Evolutionary conservation across 1,140 invertebrate genomes (phyloP), one percentile per base, ranked within the genome.

Genomic region (Ostrea denselamellosa): DNA sequence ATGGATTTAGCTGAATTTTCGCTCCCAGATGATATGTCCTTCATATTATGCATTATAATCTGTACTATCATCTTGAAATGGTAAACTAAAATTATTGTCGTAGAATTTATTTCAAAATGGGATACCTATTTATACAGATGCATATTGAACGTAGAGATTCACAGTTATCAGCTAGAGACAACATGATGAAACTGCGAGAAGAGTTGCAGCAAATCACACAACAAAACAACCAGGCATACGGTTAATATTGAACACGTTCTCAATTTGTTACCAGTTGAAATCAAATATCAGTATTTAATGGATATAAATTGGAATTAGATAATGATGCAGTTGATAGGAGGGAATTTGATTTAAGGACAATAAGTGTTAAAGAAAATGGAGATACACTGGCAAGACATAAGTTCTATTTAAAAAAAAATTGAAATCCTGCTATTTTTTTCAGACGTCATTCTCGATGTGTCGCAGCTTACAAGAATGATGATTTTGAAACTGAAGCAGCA

Each of bases 381-480:
- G 34, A 44, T 5, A 44, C 5, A 44, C 34, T 44, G 34, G 5
- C 34, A 44, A 5, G 2, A 44, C 34, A 44, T 44, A 1, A 44
- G 1, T 44, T 44, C 34, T 44, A n/a, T n/a, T n/a, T n/a, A n/a
- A 1, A 44, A 44, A 44, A 2, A 44, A 44, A 44, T 58, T 9
- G 4, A 58, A 8, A 58, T 58, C 2, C 17, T 62, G 7, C 17
- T 17, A n/a, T n/a, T 17, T 19, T 14, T 77, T 77, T 0, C 28
- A 77, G 68, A 77, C 28, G 68, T 25, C 9, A 77, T 77, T 77
- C 68, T 77, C 28, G 68, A 77, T 77, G 28, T 77, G 12, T 77
- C 68, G 9, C 68, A 77, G 9, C 68, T 77, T 8, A 77, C 68
- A 0, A 77, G 68, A 28, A 77, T 77, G 68, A 10, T 77, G 8